These are phyloP conservation scores for Fistularia tabacaria DNA, from an alignment of 2,797 vertebrate species.

Conservation along the genomic window DNA sequence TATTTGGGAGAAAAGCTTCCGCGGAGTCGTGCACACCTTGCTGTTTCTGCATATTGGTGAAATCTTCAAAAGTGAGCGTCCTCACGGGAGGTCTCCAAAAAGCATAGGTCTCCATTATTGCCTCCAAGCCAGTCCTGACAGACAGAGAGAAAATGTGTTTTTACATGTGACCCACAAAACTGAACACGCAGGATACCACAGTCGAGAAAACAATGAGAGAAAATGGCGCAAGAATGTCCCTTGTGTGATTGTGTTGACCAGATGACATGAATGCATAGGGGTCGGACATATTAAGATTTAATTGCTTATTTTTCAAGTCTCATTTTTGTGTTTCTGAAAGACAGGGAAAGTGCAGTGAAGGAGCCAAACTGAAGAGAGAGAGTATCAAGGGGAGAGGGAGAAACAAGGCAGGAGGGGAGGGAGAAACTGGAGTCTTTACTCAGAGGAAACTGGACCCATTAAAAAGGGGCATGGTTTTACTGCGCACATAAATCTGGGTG, in stretches of 20 bases:
- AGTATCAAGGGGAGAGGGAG: constrained; percentile 11
- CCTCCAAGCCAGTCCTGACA: constrained; percentile 92
- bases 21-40: constrained; percentile 79
- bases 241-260: too few species aligned
- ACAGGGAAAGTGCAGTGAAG: too few species aligned
- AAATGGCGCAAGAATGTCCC: too few species aligned
- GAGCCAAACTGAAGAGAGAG: constrained; percentile 10
- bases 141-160: constrained; percentile 1
- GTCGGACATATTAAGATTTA: too few species aligned
- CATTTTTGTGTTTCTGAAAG: too few species aligned
- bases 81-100: constrained; percentile 98
- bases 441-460: constrained; percentile 69
- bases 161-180: too few species aligned
- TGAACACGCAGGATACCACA: too few species aligned
- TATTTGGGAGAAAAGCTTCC: too few species aligned
- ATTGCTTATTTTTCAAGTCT: too few species aligned
- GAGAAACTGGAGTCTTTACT: constrained; percentile 61
- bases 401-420: constrained; percentile 26
- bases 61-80: constrained; percentile 97
- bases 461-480: constrained; percentile 74
- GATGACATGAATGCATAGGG: too few species aligned
- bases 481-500: constrained; percentile 74
- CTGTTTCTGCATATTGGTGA: constrained; percentile 98
- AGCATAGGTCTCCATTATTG: constrained; percentile 98
- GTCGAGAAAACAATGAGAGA: too few species aligned